Conservation (phyloP, 1,140 invertebrate genomes). For the Zaprionus camerounensis region DNA sequence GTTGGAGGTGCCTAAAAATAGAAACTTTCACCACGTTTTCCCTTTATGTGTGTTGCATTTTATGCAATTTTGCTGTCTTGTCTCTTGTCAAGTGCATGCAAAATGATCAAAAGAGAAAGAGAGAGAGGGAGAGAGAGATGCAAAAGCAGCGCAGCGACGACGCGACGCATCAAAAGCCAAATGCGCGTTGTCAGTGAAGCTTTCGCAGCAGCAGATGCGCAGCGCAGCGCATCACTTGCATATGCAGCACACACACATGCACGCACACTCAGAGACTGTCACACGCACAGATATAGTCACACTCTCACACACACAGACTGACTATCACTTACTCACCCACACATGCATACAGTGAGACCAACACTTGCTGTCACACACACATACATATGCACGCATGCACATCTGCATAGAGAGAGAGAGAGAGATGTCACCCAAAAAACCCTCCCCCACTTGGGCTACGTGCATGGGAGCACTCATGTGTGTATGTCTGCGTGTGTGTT, state of each 20-base stretch:
- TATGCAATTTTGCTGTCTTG: slow-evolving; percentile 4
- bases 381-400: not conserved
- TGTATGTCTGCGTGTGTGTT: slow-evolving; percentile 4
- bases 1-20: slow-evolving; percentile 23
- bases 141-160: slow-evolving; percentile 14
- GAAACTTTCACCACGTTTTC: slow-evolving; percentile 3
- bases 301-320: not conserved
- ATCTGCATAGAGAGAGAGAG: not conserved
- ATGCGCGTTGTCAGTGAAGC: slow-evolving; percentile 34
- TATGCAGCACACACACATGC: slow-evolving; percentile 1
- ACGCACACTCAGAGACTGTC: too few species aligned
- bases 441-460: slow-evolving; percentile 48
- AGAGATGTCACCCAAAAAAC: slow-evolving; percentile 22
- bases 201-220: slow-evolving; percentile 48
- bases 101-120: slow-evolving; percentile 6
- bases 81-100: slow-evolving; percentile 13
- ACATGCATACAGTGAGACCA: not conserved
- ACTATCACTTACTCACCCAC: too few species aligned
- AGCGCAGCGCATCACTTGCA: not conserved
- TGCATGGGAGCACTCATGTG: not conserved
- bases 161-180: slow-evolving; percentile 7
- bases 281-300: not conserved
- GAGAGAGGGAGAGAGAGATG: slow-evolving; percentile 21
- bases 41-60: slow-evolving; percentile 16
- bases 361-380: not conserved